These are phyloP conservation scores for Illadopsis cleaveri DNA, from an alignment of 2,113 vertebrate species.

Conservation along the genomic window DNA sequence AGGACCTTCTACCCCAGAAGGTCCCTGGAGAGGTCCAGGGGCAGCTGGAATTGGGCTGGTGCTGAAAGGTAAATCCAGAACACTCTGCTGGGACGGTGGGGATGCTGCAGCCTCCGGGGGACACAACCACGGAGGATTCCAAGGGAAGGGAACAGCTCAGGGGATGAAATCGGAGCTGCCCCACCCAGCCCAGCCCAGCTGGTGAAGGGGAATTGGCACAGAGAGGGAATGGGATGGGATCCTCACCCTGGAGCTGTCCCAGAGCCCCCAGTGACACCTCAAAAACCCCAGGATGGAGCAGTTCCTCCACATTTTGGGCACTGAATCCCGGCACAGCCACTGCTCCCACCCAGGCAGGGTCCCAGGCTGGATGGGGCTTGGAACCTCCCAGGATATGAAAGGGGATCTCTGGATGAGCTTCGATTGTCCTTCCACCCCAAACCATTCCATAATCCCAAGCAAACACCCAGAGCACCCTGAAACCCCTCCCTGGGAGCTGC, in stretches of 20 bases:
- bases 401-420: rapidly evolving
- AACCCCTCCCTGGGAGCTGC: not conserved
- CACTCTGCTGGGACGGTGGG: not conserved
- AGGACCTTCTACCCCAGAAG: not conserved
- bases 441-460: rapidly evolving
- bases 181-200: not conserved
- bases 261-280: rapidly evolving
- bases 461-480: rapidly evolving
- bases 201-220: not conserved
- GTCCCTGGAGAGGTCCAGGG: not conserved
- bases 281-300: rapidly evolving
- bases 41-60: not conserved
- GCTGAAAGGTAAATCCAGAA: not conserved
- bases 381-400: rapidly evolving
- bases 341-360: not conserved
- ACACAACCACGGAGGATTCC: rapidly evolving
- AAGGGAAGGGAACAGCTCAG: rapidly evolving
- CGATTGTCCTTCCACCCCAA: not conserved
- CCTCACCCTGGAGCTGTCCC: rapidly evolving
- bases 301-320: rapidly evolving
- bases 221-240: not conserved
- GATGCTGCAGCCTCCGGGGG: not conserved
- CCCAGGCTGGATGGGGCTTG: not conserved
- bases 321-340: not conserved
- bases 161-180: not conserved